phyloP scores from a whole-genome alignment of 1,140 invertebrate species.

The Calliphora vicina region DNA sequence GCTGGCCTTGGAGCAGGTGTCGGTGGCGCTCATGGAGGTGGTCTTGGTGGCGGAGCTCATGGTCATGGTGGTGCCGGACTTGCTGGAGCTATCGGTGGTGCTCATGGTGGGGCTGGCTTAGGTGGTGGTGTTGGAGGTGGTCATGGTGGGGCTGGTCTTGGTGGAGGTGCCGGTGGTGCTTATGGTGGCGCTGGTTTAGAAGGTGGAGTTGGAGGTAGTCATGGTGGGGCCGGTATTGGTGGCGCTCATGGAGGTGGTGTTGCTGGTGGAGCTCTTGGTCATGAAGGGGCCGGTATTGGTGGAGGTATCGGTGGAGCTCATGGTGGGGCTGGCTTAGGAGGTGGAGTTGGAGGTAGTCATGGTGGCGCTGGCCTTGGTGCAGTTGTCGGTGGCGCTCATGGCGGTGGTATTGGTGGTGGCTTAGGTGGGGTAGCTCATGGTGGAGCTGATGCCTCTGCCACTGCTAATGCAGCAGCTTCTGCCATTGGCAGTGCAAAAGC shows the following conservation, averaged over 20 bases:
- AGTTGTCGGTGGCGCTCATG: too few relatives aligned
- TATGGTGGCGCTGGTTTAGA: neutral
- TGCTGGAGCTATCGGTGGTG: neutral
- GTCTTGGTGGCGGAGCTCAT: neutral
- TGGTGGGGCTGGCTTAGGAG: neutral
- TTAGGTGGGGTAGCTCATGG: too few relatives aligned
- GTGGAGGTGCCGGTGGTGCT: neutral
- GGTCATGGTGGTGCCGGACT: neutral
- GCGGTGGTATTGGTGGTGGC: too few relatives aligned
- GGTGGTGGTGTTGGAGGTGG: neutral
- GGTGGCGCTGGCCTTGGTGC: neutral
- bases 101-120: neutral
- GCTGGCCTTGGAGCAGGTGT: neutral
- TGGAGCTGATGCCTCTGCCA: neutral
- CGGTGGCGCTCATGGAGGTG: neutral
- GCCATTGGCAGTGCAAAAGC: too few relatives aligned
- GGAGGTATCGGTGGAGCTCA: neutral
- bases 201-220: neutral
- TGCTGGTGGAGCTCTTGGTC: neutral
- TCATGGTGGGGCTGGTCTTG: neutral
- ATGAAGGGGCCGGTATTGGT: neutral
- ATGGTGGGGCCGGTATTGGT: neutral
- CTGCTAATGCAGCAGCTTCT: too few relatives aligned
- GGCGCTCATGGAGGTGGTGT: neutral
- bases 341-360: neutral